A percentile compares a stretch with the other conserved stretches of the same genome.
Conservation (phyloP, 1,140 invertebrate species). For the Carposina sasakii region DNA sequence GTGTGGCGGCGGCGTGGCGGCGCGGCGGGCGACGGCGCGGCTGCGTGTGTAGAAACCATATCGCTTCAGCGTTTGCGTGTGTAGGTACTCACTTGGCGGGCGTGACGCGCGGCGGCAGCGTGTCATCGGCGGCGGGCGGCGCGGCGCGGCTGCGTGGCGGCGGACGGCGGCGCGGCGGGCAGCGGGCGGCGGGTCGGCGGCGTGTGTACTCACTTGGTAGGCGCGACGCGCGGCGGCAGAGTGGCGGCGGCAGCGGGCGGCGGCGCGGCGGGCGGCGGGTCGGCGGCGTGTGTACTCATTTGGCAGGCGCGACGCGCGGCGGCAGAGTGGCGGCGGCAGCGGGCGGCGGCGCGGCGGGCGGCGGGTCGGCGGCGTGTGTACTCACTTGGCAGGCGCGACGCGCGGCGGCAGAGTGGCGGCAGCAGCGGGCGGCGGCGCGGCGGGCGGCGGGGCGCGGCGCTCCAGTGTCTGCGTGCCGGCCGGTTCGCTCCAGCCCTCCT, state of each 20-base stretch:
- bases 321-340: slow-evolving; percentile 57
- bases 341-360: slow-evolving; percentile 34
- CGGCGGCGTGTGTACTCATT: slow-evolving; percentile 13
- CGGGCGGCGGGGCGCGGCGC: slow-evolving; percentile 46
- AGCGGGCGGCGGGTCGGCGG: no score
- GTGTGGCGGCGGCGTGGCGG: slow-evolving; percentile 56
- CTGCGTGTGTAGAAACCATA: no score
- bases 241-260: no score
- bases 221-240: no score
- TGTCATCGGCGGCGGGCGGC: slow-evolving; percentile 51
- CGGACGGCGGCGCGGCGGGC: no score
- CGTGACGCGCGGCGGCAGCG: no score
- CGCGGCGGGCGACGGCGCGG: slow-evolving; percentile 38
- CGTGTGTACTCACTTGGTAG: no score
- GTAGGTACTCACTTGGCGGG: no score
- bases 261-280: no score
- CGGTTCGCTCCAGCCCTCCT: slow-evolving; percentile 26
- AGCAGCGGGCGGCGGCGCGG: slow-evolving; percentile 39
- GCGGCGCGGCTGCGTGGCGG: no score
- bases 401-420: slow-evolving; percentile 58
- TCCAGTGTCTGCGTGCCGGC: slow-evolving; percentile 53
- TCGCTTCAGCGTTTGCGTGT: no score
- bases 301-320: slow-evolving; percentile 47
- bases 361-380: slow-evolving; percentile 31
- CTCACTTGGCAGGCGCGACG: slow-evolving; percentile 38